Evolutionary conservation across 2,888 invertebrate genomes (phyloP), one percentile per base, ranked within the genome.

Genomic region (Busseola fusca): DNA sequence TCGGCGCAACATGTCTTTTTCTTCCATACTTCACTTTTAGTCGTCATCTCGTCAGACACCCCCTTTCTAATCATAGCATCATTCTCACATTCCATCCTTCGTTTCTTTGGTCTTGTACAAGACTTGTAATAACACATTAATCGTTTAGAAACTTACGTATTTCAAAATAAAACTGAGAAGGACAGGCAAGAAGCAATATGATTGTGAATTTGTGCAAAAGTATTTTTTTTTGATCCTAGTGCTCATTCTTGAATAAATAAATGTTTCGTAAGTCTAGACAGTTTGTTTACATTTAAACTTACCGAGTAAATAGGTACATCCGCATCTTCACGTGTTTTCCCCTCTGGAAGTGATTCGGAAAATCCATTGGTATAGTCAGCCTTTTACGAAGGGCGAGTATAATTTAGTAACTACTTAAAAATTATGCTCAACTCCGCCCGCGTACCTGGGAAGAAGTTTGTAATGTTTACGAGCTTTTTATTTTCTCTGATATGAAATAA

Each of bases 231-330:
- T 50, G 12, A 56, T 40, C 18, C 27, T 18, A 48, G 34, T n/a
- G 70, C 40, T 50, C 12, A 30, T 45, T 57, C n/a, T 77, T 58
- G 21, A 69, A 76, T 63, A 63, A 57, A 50, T 70, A 52, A n/a
- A 16, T 42, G 50, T 77, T 57, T 52, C 30, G 21, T 25, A 45
- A 21, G 14, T 10, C 10, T 21, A 57, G 57, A 52, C 25, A 48
- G 7, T 18, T 74, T 74, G 71, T 57, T 76, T 76, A 70, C 48
- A 21, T 30, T 48, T 21, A 30, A 9, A 12, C 7, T 12, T 60
- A 40, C 25, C 16, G n/a, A 56, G 48, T 59, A 18, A 48, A 5
- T 4, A 34, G 34, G 34, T 50, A n/a, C n/a, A 30, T 45, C 12
- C 52, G 45, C 10, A 1, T 65, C 21, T 42, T 25, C 54, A 56